Conservation (phyloP, 2,797 vertebrate genomes). For the Todus mexicanus region DNA sequence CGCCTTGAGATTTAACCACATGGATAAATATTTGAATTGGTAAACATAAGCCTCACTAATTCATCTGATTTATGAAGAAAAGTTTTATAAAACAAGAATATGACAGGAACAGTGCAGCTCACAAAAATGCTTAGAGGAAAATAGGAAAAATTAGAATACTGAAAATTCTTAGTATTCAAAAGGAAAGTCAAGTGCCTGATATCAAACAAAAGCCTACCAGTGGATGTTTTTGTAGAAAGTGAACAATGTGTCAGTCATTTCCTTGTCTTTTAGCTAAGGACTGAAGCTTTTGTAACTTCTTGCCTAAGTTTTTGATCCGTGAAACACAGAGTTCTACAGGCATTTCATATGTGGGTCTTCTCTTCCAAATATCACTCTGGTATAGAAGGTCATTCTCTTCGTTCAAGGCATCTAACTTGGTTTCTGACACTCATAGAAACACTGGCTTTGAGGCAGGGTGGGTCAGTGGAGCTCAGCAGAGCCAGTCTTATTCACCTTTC, state of each 20-base stretch:
- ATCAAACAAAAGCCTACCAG: background rate
- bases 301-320: background rate
- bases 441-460: background rate
- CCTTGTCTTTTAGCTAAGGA: background rate
- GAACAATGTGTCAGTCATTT: background rate
- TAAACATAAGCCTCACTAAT: background rate
- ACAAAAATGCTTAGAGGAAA: background rate
- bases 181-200: background rate
- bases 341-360: background rate
- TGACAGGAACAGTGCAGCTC: background rate
- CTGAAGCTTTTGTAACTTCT: background rate
- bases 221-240: background rate
- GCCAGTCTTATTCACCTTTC: background rate
- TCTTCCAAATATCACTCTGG: background rate
- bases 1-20: background rate
- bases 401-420: background rate
- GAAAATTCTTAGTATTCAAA: background rate
- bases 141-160: background rate
- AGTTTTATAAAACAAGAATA: background rate
- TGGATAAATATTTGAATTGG: constrained; percentile 10
- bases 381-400: background rate
- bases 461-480: background rate
- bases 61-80: background rate
- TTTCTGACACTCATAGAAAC: background rate
- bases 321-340: background rate